Percentiles rank a stretch among this genome's conserved stretches.
Conservation (phyloP, 1,140 invertebrate species). For the Drosophila willistoni region DNA sequence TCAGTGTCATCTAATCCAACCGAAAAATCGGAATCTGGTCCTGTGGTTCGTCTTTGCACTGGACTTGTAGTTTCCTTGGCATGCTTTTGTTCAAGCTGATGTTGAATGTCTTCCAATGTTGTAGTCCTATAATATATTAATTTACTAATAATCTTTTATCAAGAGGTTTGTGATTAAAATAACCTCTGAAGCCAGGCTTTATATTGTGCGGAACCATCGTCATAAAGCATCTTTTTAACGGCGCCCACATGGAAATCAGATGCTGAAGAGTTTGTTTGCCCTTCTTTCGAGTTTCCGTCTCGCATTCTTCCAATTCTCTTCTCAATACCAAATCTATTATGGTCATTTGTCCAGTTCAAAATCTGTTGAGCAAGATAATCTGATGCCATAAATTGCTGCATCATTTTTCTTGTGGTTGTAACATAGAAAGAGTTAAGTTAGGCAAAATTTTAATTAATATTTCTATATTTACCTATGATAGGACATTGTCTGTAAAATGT, state of each 20-base stretch:
- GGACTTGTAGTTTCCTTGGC: background rate
- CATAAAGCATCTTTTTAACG: slow-evolving; percentile 33
- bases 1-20: slow-evolving; percentile 46
- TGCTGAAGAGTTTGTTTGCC: background rate
- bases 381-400: slow-evolving; percentile 51
- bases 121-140: slow-evolving; percentile 35
- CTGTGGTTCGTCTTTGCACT: slow-evolving; percentile 9
- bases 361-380: slow-evolving; percentile 45
- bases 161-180: no score
- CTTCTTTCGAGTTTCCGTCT: slow-evolving; percentile 2
- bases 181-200: slow-evolving; percentile 49
- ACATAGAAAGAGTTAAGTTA: background rate
- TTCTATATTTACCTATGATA: slow-evolving; percentile 12
- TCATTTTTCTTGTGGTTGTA: slow-evolving; percentile 39
- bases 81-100: slow-evolving; percentile 23
- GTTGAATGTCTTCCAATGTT: slow-evolving; percentile 50
- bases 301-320: slow-evolving; percentile 28
- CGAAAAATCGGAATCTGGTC: background rate
- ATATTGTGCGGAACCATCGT: slow-evolving; percentile 49
- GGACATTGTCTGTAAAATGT: slow-evolving; percentile 8
- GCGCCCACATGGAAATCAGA: background rate
- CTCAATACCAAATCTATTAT: slow-evolving; percentile 4
- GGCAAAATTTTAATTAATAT: background rate
- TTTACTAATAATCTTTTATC: background rate
- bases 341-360: slow-evolving; percentile 16